Evolutionary conservation across 2,797 vertebrate genomes (phyloP).

Genomic region (Tolypeutes matacus): DNA sequence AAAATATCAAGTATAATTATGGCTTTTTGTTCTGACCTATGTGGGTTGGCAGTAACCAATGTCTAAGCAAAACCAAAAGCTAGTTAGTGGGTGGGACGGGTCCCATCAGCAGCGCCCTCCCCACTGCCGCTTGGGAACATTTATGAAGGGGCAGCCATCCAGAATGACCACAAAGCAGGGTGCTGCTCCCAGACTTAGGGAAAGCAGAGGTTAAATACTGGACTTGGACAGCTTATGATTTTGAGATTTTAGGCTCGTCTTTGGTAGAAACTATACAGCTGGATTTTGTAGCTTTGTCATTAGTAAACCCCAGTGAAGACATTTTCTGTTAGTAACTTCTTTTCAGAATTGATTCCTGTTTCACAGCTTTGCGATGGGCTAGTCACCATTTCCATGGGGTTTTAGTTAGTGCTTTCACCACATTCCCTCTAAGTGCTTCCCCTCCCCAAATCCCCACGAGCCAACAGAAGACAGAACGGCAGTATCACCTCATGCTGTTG

Average conservation of each 20-base stretch:
- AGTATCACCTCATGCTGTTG: slow-evolving; percentile 29
- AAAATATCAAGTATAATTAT: slow-evolving; percentile 63
- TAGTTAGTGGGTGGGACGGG: not conserved
- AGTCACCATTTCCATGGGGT: slow-evolving; percentile 68
- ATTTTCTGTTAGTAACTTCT: slow-evolving; percentile 69
- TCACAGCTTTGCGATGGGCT: slow-evolving; percentile 69
- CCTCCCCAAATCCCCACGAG: slow-evolving; percentile 63
- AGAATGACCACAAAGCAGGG: not conserved
- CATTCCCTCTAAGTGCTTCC: slow-evolving; percentile 74
- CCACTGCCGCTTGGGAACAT: accelerated
- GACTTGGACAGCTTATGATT: accelerated
- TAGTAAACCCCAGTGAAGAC: slow-evolving; percentile 65
- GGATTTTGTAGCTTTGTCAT: slow-evolving; percentile 28
- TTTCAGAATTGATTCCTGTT: slow-evolving; percentile 69
- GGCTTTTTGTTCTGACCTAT: slow-evolving; percentile 73
- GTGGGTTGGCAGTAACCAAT: slow-evolving; percentile 45
- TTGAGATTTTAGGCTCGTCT: not conserved
- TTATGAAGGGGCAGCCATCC: not conserved
- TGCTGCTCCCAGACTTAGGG: not conserved
- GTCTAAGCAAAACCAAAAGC: slow-evolving; percentile 18
- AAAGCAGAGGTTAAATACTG: accelerated
- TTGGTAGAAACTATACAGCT: not conserved
- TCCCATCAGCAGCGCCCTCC: not conserved
- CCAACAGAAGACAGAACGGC: slow-evolving; percentile 59
- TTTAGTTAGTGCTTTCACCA: slow-evolving; percentile 73